Base-by-base conservation (phyloP, 92 coral and sea anemone species). In the Metridium senile region DNA sequence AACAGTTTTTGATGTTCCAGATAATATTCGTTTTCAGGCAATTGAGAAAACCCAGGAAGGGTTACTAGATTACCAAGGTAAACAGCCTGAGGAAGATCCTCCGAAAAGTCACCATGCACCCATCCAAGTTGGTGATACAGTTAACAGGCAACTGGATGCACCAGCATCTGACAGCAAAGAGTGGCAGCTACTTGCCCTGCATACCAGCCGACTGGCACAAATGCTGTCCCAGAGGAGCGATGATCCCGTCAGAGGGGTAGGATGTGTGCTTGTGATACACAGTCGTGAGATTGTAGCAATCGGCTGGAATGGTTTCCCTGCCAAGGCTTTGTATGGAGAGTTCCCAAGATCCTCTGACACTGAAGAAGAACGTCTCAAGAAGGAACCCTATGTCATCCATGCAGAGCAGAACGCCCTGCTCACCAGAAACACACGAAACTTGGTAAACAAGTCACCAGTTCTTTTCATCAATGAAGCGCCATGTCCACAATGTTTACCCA, bases 291-390 rank as follows among this genome's bases (percentile, higher is more conserved):
- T 93, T 7, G 81, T 86, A 0, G 93, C 89, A 0, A 73, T 86
- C 45, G 97, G 98, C 0, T 94, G 97, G 97, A 94, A 91, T 30
- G 98, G 98, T 0, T 93, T 86, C 56, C 98, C 93, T 3, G 58
- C 89, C 46, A 91, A 91, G 72, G 93, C 98, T 13, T 87, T 79
- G 7, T 88, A 90, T 64, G 98, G 98, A 13, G 97, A 93, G 58
- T 93, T 88, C 61, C 90, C 94, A 0, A 88, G 97, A 63, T 93
- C 93, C 8, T 82, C 98, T 2, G 54, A 66, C 33, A 29, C 20
- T 1, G 92, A 92, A 25, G 1, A 62, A 1, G 65, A 13, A 8
- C 51, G 13, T 0, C 84, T 80, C 0, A 82, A 67, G 58, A 93
- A 93, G 57, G 90, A 88, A 62, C 85, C 97, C 7, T 91, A 81